Base-by-base conservation (phyloP, 1,140 invertebrate species). In the Nasonia vitripennis region DNA sequence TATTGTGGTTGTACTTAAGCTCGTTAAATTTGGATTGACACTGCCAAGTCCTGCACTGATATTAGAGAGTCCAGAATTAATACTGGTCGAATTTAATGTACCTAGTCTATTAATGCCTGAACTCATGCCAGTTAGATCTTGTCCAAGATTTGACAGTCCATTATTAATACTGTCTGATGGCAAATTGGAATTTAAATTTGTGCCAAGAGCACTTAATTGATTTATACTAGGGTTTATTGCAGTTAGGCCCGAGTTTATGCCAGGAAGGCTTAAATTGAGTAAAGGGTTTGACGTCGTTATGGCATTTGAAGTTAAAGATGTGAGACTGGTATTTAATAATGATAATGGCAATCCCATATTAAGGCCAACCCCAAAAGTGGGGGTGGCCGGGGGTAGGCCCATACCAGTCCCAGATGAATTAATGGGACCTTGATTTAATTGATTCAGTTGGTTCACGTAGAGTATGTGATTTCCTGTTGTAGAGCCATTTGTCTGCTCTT, bases 341-440 rank as follows among this genome's bases (percentile, higher is more conserved):
- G 93, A 93, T 83, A 93, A 89, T 84, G 93, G 93, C 89, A 93
- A 90, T 93, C 92, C 93, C 93, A 93, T 93, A 89, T 93, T 93
- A 87, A 93, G 92, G 92, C 93, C 93, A 88, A 93, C 93, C 93
- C 93, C 93, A 91, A 93, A 93, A 90, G 93, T 91, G 91, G 93
- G 93, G 92, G 91, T 91, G 92, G 93, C 92, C 90, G 92, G 92
- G 90, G 92, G 92, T 91, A 93, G 91, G 91, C 93, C 93, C 93
- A 93, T 93, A 92, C 92, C 92, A 93, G 92, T 93, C 92, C 92
- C 93, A 51, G 93, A 91, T 86, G 91, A 89, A 91, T 92, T 93
- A 86, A 93, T 90, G 85, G 92, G 91, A 91, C 92, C 90, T 86
- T 93, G 92, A 93, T 93, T 93, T 87, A 93, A 89, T 86, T 93